phyloP scores from a whole-genome alignment of 2,113 vertebrate genomes.

The Hypanus sabinus region DNA sequence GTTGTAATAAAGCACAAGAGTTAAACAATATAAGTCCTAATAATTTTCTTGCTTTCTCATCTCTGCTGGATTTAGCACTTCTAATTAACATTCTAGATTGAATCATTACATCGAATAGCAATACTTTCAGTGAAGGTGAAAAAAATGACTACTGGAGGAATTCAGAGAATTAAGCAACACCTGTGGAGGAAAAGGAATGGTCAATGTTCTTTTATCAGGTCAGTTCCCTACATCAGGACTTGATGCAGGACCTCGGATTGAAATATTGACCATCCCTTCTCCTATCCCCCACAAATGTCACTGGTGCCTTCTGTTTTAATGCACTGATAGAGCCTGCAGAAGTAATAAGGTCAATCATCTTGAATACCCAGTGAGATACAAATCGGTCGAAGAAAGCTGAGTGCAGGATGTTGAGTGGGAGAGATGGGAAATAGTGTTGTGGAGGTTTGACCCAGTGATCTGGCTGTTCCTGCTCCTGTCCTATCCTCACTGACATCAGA shows the following conservation, averaged over 20 bases:
- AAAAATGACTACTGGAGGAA: too few species aligned
- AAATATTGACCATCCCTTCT: too few species aligned
- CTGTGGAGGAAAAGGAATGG: too few species aligned
- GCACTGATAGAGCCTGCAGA: background rate
- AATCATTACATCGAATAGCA: background rate
- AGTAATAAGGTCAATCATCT: background rate
- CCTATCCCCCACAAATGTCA: too few species aligned
- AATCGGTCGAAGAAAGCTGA: too few species aligned
- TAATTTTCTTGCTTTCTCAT: background rate
- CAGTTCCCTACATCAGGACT: too few species aligned
- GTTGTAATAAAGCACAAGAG: background rate
- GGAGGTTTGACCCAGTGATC: background rate
- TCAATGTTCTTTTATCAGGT: too few species aligned
- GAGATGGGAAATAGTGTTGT: background rate
- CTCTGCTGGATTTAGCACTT: background rate
- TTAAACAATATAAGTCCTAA: background rate
- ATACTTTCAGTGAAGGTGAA: background rate
- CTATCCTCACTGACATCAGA: background rate
- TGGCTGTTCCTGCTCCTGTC: background rate
- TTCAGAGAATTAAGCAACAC: too few species aligned
- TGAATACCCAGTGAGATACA: too few species aligned
- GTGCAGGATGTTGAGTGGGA: too few species aligned
- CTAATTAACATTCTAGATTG: background rate
- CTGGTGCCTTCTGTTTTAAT: background rate
- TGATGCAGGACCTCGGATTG: too few species aligned